These are phyloP conservation scores for Dysdera silvatica DNA, from an alignment of 1,140 invertebrate genomes.

Conservation along the genomic window DNA sequence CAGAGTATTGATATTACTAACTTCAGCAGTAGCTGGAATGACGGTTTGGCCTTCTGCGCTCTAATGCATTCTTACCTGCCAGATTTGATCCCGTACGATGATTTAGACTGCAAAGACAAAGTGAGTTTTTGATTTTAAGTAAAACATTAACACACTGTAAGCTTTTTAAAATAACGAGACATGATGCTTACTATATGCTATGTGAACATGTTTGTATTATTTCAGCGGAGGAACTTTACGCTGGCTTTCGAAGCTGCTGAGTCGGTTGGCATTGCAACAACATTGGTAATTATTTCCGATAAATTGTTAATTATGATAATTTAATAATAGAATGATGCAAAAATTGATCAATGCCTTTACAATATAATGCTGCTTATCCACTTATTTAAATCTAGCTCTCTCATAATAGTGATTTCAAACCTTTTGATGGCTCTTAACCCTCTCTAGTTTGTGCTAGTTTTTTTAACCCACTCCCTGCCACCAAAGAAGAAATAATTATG, in stretches of 20 bases:
- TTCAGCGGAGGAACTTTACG: slow-evolving; percentile 66
- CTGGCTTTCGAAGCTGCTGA: slow-evolving; percentile 85
- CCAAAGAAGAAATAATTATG: too few relatives aligned
- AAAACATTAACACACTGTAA: too few relatives aligned
- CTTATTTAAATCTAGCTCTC: too few relatives aligned
- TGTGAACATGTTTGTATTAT: too few relatives aligned
- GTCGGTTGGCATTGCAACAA: slow-evolving; percentile 76
- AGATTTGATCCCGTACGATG: slow-evolving; percentile 85
- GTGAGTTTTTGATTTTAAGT: slow-evolving; percentile 85
- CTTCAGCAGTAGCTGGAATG: slow-evolving; percentile 92
- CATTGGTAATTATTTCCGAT: slow-evolving; percentile 55
- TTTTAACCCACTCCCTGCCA: too few relatives aligned
- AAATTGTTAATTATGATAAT: background rate
- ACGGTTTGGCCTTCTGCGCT: slow-evolving; percentile 92
- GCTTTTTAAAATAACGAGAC: too few relatives aligned
- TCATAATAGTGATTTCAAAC: too few relatives aligned
- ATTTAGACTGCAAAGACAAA: slow-evolving; percentile 76
- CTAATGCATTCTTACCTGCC: slow-evolving; percentile 91
- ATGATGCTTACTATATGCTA: too few relatives aligned
- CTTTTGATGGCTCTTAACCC: too few relatives aligned
- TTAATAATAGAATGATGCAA: background rate
- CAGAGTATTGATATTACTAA: slow-evolving; percentile 93
- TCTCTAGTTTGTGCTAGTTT: too few relatives aligned
- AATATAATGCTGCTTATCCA: too few relatives aligned
- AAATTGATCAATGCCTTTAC: too few relatives aligned